Evolutionary conservation across 2,797 vertebrate genomes (phyloP), one percentile per base, ranked within the genome.

Genomic region (Acanthurus lineatus): DNA sequence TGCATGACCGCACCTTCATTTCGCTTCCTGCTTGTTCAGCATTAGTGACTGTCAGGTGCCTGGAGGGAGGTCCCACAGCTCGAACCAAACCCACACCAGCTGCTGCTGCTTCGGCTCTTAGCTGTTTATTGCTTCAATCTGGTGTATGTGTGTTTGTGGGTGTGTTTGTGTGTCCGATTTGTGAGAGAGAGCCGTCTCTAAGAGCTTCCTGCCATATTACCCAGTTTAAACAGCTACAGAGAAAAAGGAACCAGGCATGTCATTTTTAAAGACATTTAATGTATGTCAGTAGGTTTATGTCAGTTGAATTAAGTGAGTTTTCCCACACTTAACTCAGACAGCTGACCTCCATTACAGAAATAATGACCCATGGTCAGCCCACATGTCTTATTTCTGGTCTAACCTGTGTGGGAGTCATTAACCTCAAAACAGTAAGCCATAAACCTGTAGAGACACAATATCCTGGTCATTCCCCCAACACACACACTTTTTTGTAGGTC

Each of bases 1-100:
- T 79, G 52, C 51, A 67, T 76, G 76, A 47, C 44, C 20, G 48
- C 64, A 51, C 70, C 71, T 83, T 69, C 76, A 87, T 79, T 51
- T 75, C n/a, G 2, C 73, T 77, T 61, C 28, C 73, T 89, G 88
- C 86, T 87, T 86, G 86, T 87, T 91, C 89, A 90, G 88, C 84
- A 85, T 88, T 86, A 86, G 78, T 82, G 80, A 69, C 82, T 81
- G 82, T 91, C 81, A 89, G 79, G 78, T 74, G 84, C 82, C 86
- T 73, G 74, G 32, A 83, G 82, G 87, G 71, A 88, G 77, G 83
- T 89, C 87, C 88, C 82, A 83, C 57, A 44, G 78, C 87, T 79
- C 67, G 1, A 77, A 81, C 66, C 83, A 79, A 87, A 86, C 82
- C 66, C 82, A 79, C 76, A 87, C 76, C 86, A 90, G 88, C 86